Evolutionary conservation across 2,888 invertebrate species (phyloP), one percentile per base, ranked within the genome.

Genomic region (Aproaerema taeniolella): DNA sequence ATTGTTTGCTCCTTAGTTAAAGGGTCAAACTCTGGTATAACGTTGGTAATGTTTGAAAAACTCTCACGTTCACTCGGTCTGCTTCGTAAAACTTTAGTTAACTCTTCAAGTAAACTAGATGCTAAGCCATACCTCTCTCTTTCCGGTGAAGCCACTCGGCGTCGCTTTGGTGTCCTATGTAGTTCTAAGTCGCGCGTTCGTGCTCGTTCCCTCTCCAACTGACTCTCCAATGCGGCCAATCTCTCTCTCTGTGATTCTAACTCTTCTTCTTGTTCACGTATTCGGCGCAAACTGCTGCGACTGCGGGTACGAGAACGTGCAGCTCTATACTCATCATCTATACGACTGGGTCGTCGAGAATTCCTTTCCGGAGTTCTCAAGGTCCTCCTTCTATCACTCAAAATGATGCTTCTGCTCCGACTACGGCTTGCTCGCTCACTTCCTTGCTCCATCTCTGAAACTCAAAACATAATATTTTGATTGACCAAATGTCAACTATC

Each of bases 1-100:
- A 52, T 41, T 4, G 46, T 49, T 29, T 52, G 50, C 15, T 41
- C 43, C 33, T 47, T 48, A 6, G n/a, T n/a, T 4, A 32, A 5
- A 6, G 32, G 32, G 10, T 17, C 32, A 32, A 32, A 32, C 12
- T 50, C 48, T 0, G 50, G 49, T 1, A 49, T 43, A 36, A 50
- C 17, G 11, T 32, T 42, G 35, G 10, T 28, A 6, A 10, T 9
- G 12, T 10, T 6, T 6, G 14, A n/a, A 15, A 31, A 31, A 15
- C 14, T 31, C 8, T 31, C 31, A 31, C 31, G 31, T 31, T 31
- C 31, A 31, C 31, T 31, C 2, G 2, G 14, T 31, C 10, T 13
- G 15, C n/a, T 10, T 4, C 14, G 7, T 14, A 31, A 31, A 2
- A 31, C n/a, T 9, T 8, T 31, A 9, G n/a, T 8, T 14, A 31